These are phyloP conservation scores for Pampusana beccarii DNA, from an alignment of 2,113 vertebrate genomes.

Conservation along the genomic window DNA sequence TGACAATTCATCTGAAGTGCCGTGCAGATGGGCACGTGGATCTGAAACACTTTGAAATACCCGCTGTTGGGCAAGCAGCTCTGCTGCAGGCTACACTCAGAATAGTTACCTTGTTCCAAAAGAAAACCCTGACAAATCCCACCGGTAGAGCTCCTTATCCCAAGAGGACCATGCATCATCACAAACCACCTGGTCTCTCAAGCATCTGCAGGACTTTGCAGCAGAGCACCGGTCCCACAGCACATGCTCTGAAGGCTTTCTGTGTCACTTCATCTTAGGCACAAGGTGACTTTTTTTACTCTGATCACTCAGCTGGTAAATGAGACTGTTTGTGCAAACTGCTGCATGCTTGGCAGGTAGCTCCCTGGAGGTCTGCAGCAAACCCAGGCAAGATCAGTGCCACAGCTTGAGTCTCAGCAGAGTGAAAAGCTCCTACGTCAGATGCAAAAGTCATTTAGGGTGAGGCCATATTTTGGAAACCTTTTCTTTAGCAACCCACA, in stretches of 20 bases:
- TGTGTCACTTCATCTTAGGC: not conserved
- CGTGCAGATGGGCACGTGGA: not conserved
- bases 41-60: not conserved
- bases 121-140: not conserved
- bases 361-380: not conserved
- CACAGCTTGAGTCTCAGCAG: not conserved
- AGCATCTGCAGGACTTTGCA: not conserved
- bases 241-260: not conserved
- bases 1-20: not conserved
- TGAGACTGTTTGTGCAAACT: not conserved
- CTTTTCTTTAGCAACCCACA: not conserved
- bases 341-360: not conserved
- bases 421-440: not conserved
- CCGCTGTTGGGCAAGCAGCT: not conserved
- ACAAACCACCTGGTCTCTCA: not conserved
- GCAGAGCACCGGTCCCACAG: not conserved
- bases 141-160: not conserved
- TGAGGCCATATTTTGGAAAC: not conserved
- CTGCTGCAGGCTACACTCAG: not conserved
- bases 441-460: not conserved
- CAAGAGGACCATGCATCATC: not conserved
- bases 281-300: not conserved
- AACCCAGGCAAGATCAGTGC: accelerated
- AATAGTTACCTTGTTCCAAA: not conserved
- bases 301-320: not conserved